Evolutionary conservation across 2,888 invertebrate species (phyloP).

Genomic region (Pachliopta kotzebuea): DNA sequence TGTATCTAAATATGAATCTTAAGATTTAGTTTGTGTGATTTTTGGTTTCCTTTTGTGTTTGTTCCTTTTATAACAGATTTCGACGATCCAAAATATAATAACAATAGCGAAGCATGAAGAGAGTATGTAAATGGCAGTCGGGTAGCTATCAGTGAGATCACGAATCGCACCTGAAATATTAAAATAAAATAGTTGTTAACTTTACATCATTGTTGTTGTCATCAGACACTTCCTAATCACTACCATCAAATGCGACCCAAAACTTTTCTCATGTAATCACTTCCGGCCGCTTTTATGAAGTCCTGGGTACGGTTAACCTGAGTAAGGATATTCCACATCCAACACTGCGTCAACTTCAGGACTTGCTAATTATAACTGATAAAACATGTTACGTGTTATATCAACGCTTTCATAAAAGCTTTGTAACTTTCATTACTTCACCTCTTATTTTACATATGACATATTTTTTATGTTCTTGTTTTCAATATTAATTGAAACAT

Average conservation of each 20-base stretch:
- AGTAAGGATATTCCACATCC: no score
- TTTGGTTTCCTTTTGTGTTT: conserved; percentile 46
- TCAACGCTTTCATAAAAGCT: conserved; percentile 6
- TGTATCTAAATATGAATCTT: neutral
- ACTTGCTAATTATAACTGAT: no score
- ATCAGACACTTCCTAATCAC: no score
- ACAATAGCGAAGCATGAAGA: conserved; percentile 57
- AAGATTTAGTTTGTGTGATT: neutral
- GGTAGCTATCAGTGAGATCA: conserved; percentile 78
- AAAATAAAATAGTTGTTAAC: neutral
- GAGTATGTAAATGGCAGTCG: conserved; percentile 78
- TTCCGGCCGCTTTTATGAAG: no score
- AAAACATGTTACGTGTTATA: no score
- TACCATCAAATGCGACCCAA: no score
- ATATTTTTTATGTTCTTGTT: neutral
- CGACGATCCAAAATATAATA: conserved; percentile 58
- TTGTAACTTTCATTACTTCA: conserved; percentile 5
- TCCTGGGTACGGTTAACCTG: no score
- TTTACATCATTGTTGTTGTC: neutral
- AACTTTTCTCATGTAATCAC: no score
- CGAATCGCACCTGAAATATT: conserved; percentile 75
- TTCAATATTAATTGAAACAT: no score
- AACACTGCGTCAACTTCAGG: no score
- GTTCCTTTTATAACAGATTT: conserved; percentile 57
- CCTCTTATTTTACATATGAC: neutral